Evolutionary conservation across 2,797 vertebrate genomes (phyloP), one percentile per base, ranked within the genome.

Genomic region (Eremophila alpestris): DNA sequence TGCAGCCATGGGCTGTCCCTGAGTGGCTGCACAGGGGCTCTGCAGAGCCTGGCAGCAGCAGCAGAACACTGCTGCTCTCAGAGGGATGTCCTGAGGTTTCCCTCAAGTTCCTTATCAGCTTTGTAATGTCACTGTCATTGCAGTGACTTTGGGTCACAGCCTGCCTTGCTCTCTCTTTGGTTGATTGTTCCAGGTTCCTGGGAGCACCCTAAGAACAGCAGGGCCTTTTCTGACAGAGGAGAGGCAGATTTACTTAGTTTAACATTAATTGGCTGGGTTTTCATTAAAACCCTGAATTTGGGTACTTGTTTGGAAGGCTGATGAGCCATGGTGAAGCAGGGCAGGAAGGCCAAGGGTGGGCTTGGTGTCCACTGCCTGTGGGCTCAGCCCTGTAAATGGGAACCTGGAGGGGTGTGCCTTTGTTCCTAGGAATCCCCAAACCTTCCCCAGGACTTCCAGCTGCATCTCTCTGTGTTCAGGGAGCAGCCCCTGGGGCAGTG

Each of bases 1-100:
- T 36, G 41, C 58, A 40, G 68, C 58, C 2, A 0, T 14, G 22
- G 36, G 30, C 43, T 0, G 0, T 75, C 54, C 65, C 0, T 0
- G 23, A 36, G 29, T 46, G 1, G 3, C 63, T 41, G 18, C 11
- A 49, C 75, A 46, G 87, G 13, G 40, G 38, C 43, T 81, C 81
- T 71, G 88, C 73, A 70, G 71, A 48, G 79, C 40, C 32, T 45
- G 58, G 54, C 78, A 81, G 87, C 64, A 62, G 78, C 73, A 62
- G 5, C 73, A 64, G 2, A 23, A 16, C 65, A 8, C n/a, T 52
- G n/a, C 27, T 60, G 23, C 7, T 45, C 43, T 34, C 1, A 1
- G 0, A 41, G 70, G 21, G 21, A 3, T 2, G 6, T 78, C 41
- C 74, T 68, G 58, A 43, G 65, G 29, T 12, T 58, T 68, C 54